A percentile compares a stretch with the other conserved stretches of the same genome.
Conservation (phyloP, 1,140 invertebrate genomes). For the Tenebrio molitor region DNA sequence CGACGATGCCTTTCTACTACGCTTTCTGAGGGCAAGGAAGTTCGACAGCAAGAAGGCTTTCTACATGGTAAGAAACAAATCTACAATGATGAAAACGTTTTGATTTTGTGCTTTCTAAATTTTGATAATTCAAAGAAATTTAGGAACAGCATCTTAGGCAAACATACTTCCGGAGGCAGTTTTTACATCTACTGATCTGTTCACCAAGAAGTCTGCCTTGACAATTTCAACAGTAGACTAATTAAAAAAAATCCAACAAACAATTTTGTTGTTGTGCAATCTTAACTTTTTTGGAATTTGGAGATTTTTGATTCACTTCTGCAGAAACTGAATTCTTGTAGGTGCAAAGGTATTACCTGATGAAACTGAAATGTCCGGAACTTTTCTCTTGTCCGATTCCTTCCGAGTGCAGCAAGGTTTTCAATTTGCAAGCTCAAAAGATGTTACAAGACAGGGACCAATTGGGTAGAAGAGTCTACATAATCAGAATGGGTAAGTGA, state of each 20-base stretch:
- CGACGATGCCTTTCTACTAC: slow-evolving; percentile 71
- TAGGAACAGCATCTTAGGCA: too few relatives aligned
- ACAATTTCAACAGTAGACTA: too few relatives aligned
- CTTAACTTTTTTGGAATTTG: too few relatives aligned
- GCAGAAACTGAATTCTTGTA: slow-evolving; percentile 47
- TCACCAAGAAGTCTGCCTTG: too few relatives aligned
- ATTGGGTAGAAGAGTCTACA: slow-evolving; percentile 64
- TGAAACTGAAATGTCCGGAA: slow-evolving; percentile 66
- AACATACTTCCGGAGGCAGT: too few relatives aligned
- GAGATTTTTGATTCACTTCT: too few relatives aligned
- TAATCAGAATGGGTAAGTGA: slow-evolving; percentile 66
- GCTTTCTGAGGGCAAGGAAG: slow-evolving; percentile 72
- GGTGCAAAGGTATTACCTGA: slow-evolving; percentile 66
- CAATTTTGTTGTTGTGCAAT: too few relatives aligned
- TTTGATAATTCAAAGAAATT: too few relatives aligned
- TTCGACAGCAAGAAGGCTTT: slow-evolving; percentile 70
- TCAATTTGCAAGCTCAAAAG: slow-evolving; percentile 66
- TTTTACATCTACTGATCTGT: too few relatives aligned
- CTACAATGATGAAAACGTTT: not conserved
- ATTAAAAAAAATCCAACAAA: too few relatives aligned
- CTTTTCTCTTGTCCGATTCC: slow-evolving; percentile 64
- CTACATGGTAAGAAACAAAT: slow-evolving; percentile 64
- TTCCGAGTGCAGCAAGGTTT: slow-evolving; percentile 62
- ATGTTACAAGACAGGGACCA: slow-evolving; percentile 64
- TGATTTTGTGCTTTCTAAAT: too few relatives aligned